phyloP scores from a whole-genome alignment of 2,113 vertebrate genomes.

The Gymnogyps californianus region DNA sequence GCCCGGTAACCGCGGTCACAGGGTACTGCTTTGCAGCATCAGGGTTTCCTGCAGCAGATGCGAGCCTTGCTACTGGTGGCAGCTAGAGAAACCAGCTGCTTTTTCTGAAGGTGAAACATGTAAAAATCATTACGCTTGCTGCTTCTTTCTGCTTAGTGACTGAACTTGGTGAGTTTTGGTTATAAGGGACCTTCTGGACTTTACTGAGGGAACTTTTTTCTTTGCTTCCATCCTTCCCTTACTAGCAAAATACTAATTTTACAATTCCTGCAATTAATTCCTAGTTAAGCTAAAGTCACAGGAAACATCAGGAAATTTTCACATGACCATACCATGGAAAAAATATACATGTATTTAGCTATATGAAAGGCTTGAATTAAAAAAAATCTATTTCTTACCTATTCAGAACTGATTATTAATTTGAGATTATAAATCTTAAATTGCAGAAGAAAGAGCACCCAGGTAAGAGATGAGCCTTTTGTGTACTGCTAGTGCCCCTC shows the following conservation, averaged over 20 bases:
- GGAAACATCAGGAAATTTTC: neutral
- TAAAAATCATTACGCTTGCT: neutral
- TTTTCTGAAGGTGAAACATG: neutral
- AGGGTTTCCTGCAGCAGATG: neutral
- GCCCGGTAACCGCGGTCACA: rapidly evolving
- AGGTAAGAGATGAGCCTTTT: neutral
- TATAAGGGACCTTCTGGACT: neutral
- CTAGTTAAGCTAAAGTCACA: neutral
- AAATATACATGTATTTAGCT: neutral
- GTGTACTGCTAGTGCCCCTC: neutral
- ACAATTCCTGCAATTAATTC: neutral
- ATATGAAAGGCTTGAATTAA: neutral
- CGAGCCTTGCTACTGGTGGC: neutral
- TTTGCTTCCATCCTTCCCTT: neutral
- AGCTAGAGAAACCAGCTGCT: neutral
- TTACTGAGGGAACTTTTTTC: neutral
- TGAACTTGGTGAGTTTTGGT: neutral
- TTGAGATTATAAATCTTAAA: neutral
- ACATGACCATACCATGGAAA: neutral
- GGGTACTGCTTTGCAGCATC: neutral
- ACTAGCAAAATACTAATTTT: neutral
- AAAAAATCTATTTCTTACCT: neutral
- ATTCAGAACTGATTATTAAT: neutral
- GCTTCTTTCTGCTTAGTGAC: neutral
- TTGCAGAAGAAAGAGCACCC: neutral